Base-by-base conservation (phyloP, 1,140 invertebrate genomes). In the Campodea augens region DNA sequence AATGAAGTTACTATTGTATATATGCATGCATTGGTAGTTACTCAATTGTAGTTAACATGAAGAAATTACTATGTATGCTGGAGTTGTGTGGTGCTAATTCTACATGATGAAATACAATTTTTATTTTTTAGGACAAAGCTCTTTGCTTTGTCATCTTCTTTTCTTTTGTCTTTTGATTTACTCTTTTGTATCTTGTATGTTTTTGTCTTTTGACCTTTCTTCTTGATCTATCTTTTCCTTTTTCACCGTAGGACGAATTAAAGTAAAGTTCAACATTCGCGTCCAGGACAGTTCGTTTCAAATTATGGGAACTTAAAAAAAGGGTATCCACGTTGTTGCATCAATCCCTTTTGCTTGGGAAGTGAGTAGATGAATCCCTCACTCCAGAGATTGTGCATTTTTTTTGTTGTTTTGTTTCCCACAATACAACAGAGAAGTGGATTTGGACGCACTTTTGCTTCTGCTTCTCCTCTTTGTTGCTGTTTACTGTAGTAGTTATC, bases 261-360 rank as follows among this genome's bases (percentile, higher is more conserved):
- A 41, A 27, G 50, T 48, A 48, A 52, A 45, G 49, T 52, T 52
- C 48, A 46, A 48, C 45, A 48, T 52, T 43, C 21, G 39, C 36
- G 10, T 52, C 37, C 43, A 48, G n/a, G 44, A 42, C 23, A 22
- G 21, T 23, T 40, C 45, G 13, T 52, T 50, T 50, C 24, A 50
- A 42, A 52, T 52, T 38, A 29, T 50, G 40, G 19, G 24, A 29
- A 25, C 41, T 23, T 38, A 43, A 42, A 48, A 21, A 44, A 23
- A 19, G 18, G 21, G 23, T 37, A 40, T 12, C 7, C 3, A 25
- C 36, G 19, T 19, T 29, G 25, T 21, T 27, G 36, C 38, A 47
- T 32, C 46, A 43, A 18, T 29, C 29, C 25, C 37, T 23, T 25
- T 25, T 12, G 13, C 12, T 1, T 12, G n/a, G 20, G 25, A 4